Percentiles rank a stretch among this genome's conserved stretches.
Conservation (phyloP, 1,140 invertebrate species). For the Zaprionus davidi region DNA sequence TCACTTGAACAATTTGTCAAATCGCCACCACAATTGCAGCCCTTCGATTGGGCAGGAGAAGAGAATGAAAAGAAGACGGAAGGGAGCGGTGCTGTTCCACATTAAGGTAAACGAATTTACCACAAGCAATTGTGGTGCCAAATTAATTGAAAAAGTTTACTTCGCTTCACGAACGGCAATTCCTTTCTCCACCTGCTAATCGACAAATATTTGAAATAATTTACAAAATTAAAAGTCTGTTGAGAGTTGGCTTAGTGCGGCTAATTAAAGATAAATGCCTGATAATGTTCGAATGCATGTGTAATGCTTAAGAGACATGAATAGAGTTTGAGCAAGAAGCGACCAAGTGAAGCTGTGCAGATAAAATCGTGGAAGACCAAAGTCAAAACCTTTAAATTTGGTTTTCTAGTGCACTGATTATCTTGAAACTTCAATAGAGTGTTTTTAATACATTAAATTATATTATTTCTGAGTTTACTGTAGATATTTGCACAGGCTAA, state of each 20-base stretch:
- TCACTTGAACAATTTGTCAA: slow-evolving; percentile 76
- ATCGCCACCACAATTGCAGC: slow-evolving; percentile 78
- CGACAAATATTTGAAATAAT: slow-evolving; percentile 79
- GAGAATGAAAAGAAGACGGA: not conserved
- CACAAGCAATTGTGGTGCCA: slow-evolving; percentile 38
- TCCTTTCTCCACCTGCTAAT: slow-evolving; percentile 46
- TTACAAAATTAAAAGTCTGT: slow-evolving; percentile 58
- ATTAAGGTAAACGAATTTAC: slow-evolving; percentile 54
- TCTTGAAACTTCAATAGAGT: not conserved
- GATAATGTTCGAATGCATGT: slow-evolving; percentile 9
- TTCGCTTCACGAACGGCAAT: slow-evolving; percentile 36
- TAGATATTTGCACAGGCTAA: too few species aligned
- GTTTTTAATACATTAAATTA: not conserved
- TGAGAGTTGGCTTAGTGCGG: slow-evolving; percentile 39
- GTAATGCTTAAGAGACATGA: not conserved
- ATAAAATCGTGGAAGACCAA: not conserved
- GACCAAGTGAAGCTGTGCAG: too few species aligned
- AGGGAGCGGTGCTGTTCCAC: slow-evolving; percentile 3
- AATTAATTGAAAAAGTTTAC: slow-evolving; percentile 80
- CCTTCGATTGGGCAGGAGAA: slow-evolving; percentile 52
- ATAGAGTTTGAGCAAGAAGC: not conserved
- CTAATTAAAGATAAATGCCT: slow-evolving; percentile 46
- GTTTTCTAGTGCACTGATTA: not conserved
- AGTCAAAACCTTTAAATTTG: not conserved
- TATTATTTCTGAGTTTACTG: too few species aligned